Conservation (phyloP, 2,113 vertebrate genomes). For the Cebidichthys violaceus region DNA sequence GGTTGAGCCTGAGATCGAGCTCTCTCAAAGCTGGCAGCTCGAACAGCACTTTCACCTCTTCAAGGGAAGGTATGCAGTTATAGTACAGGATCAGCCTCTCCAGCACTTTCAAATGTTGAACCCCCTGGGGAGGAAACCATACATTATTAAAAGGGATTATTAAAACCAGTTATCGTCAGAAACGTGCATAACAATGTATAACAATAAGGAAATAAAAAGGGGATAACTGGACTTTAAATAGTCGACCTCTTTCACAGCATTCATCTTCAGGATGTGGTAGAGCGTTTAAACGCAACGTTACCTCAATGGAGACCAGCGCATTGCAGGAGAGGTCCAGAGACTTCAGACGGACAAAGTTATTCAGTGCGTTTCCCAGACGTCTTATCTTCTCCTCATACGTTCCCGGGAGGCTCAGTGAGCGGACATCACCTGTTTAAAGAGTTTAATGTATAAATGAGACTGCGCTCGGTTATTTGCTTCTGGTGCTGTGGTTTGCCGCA, state of each 20-base stretch:
- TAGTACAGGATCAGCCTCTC: constrained; percentile 88
- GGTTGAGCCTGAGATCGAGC: constrained; percentile 88
- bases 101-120: constrained; percentile 82
- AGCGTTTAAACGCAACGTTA: constrained; percentile 45
- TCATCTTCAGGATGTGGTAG: neutral
- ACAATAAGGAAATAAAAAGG: neutral
- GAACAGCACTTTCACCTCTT: constrained; percentile 82
- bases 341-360: constrained; percentile 83
- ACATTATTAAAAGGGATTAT: neutral
- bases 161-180: accelerated
- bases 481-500: neutral
- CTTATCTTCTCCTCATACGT: constrained; percentile 85
- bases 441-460: neutral
- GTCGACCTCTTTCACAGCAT: neutral
- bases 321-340: constrained; percentile 86
- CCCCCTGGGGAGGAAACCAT: constrained; percentile 72
- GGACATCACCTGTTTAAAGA: constrained; percentile 80
- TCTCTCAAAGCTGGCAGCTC: constrained; percentile 76
- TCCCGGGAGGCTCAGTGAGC: constrained; percentile 85
- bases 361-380: constrained; percentile 82
- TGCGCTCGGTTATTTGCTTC: neutral
- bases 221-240: neutral
- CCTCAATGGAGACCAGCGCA: constrained; percentile 83
- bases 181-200: neutral
- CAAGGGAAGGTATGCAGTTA: constrained; percentile 84